Evolutionary conservation across 2,113 vertebrate genomes (phyloP), one percentile per base, ranked within the genome.

Genomic region (Tretioscincus oriximinensis): DNA sequence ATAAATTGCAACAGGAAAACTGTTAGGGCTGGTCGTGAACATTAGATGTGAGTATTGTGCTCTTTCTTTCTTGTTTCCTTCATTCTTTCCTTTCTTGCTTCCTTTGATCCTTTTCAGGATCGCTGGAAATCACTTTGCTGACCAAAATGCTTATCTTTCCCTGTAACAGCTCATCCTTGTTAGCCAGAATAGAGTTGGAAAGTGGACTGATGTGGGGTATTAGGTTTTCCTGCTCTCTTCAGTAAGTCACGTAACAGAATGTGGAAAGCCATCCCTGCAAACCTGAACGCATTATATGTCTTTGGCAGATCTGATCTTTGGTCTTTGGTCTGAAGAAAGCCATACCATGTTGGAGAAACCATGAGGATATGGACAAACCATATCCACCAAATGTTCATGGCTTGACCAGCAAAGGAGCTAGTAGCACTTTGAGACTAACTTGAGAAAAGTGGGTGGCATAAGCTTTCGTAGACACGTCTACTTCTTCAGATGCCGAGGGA

Each of bases 1-100:
- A n/a, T 29, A 84, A n/a, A 74, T 89, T 86, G 75, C 74, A 85
- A 41, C 84, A 87, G 28, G 8, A 80, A 91, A 88, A 88, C 80
- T 61, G 6, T 66, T 70, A 58, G 47, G 65, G 21, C 31, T 68
- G 64, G 2, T 31, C 68, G 22, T 73, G 67, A 89, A 84, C 73
- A 79, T 64, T 68, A 51, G 75, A 29, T 54, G 70, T 81, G 81
- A 88, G 31, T 29, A 58, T 83, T 86, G 78, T 67, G 80, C 18
- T 67, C 1, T 21, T 4, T 0, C 80, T 9, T 2, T 31, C 2
- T 31, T 83, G 26, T 5, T 63, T 22, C 2, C 61, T 63, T 26
- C 2, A 6, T 5, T 66, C 18, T 21, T 76, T 14, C 1, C 8
- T 51, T n/a, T 11, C 8, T 1, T 69, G 41, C 64, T 71, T 65